Evolutionary conservation across 2,113 vertebrate genomes (phyloP).

Genomic region (Neolamprologus tretocephalus): DNA sequence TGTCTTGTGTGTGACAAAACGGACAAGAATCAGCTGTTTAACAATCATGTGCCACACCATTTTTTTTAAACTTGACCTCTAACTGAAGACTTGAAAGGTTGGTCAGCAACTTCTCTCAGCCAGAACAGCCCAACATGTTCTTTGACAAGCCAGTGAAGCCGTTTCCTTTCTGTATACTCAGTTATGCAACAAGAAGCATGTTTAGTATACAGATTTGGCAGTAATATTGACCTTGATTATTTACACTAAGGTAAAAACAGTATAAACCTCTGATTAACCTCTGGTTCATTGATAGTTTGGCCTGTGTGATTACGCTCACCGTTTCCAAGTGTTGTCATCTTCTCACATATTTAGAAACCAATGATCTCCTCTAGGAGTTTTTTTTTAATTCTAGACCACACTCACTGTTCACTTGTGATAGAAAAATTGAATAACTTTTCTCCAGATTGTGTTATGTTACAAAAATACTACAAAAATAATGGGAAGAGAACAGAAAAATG

Average conservation of each 20-base stretch:
- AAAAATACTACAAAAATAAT: constrained; percentile 36
- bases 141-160: background rate
- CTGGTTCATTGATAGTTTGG: background rate
- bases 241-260: background rate
- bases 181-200: background rate
- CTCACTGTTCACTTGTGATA: background rate
- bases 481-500: background rate
- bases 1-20: background rate
- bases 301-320: background rate
- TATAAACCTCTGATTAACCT: background rate
- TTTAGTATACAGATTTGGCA: background rate
- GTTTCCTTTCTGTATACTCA: background rate
- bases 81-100: background rate
- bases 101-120: background rate
- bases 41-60: background rate
- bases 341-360: background rate
- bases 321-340: background rate
- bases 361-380: background rate
- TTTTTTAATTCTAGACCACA: background rate
- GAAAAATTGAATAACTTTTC: background rate
- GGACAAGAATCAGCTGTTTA: background rate
- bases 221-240: background rate
- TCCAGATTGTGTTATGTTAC: constrained; percentile 3
- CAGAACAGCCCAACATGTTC: background rate
- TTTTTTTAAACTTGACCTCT: background rate